Conservation (phyloP, 2,797 vertebrate species). For the Anableps anableps region DNA sequence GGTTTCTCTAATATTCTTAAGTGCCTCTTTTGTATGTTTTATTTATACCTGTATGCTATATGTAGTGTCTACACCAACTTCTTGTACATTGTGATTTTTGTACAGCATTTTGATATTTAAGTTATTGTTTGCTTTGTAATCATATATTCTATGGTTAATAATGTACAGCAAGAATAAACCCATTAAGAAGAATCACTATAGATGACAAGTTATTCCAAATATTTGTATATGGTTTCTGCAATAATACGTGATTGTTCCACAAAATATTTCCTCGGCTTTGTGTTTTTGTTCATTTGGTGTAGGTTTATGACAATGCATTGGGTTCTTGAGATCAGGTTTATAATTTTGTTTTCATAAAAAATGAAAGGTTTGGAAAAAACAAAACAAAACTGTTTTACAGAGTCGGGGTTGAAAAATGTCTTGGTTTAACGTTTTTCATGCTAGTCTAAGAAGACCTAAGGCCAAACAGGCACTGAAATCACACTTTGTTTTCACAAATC, state of each 20-base stretch:
- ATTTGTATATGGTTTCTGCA: constrained; percentile 50
- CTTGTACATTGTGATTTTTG: constrained; percentile 52
- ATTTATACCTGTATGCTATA: constrained; percentile 55
- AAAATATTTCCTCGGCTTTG: neutral
- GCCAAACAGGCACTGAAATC: neutral
- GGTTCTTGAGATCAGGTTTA: neutral
- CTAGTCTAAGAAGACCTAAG: neutral
- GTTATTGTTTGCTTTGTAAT: constrained; percentile 49
- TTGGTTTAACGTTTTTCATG: neutral
- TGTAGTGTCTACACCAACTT: constrained; percentile 47
- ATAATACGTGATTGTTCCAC: constrained; percentile 51
- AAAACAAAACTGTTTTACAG: neutral
- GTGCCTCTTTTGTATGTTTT: constrained; percentile 81
- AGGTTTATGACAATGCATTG: neutral
- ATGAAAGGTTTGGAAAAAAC: neutral
- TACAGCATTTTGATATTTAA: constrained; percentile 65
- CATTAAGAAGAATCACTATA: constrained; percentile 11
- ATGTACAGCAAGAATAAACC: constrained; percentile 42
- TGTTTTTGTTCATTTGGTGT: neutral
- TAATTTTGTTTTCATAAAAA: neutral
- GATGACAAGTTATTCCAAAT: constrained; percentile 29
- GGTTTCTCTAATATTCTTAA: constrained; percentile 64
- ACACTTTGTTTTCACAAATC: neutral
- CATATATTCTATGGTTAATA: constrained; percentile 30
- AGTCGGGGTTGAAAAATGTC: neutral